Conservation (phyloP, 2,888 invertebrate species). For the Patella pellucida region DNA sequence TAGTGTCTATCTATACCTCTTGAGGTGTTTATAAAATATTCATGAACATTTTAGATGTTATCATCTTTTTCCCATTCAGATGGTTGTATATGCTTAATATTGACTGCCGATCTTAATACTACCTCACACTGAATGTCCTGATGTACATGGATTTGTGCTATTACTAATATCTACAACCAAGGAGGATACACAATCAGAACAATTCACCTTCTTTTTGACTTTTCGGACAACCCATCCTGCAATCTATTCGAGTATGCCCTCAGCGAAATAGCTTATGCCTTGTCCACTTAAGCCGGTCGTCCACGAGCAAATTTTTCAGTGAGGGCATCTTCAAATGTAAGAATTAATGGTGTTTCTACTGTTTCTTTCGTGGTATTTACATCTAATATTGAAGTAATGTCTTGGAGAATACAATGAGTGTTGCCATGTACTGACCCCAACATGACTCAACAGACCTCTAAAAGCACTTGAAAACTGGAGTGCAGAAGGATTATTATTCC, state of each 20-base stretch:
- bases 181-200: no score
- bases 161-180: no score
- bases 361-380: not conserved
- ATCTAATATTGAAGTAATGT: not conserved
- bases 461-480: conserved; percentile 5
- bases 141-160: not conserved
- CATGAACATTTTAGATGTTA: no score
- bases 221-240: not conserved
- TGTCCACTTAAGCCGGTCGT: not conserved
- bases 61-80: no score
- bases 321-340: not conserved
- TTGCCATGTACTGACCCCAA: not conserved
- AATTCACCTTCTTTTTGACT: no score
- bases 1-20: no score
- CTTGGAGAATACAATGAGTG: not conserved
- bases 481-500: conserved; percentile 16
- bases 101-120: no score
- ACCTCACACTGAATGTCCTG: no score
- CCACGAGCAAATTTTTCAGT: no score
- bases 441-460: conserved; percentile 8
- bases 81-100: no score
- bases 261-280: not conserved
- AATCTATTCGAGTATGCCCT: not conserved
- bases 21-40: no score
- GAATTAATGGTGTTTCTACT: not conserved